phyloP scores from a whole-genome alignment of 2,113 vertebrate genomes.

The Pelecanoides urinatrix region DNA sequence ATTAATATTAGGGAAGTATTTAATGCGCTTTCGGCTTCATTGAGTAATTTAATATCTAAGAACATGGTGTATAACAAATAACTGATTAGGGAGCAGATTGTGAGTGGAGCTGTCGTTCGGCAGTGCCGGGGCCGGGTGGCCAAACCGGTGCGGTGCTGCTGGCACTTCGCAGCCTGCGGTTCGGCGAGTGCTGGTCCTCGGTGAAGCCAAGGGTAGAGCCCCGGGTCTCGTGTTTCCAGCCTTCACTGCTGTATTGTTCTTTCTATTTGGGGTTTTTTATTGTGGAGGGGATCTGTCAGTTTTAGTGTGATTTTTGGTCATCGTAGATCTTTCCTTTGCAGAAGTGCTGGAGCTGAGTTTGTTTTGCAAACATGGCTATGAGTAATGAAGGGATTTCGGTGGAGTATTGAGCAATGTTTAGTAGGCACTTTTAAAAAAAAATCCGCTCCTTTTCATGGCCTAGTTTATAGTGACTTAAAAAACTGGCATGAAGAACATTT shows the following conservation, averaged over 20 bases:
- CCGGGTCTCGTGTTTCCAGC: neutral
- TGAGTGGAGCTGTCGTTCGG: neutral
- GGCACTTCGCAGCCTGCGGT: neutral
- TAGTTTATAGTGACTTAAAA: neutral
- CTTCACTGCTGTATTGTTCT: neutral
- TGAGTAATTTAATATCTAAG: neutral
- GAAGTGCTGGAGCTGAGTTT: neutral
- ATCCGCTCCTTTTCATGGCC: neutral
- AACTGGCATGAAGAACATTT: neutral
- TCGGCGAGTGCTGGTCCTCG: neutral
- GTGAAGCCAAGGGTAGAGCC: neutral
- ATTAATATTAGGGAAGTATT: neutral
- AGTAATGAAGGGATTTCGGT: neutral
- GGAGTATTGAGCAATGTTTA: neutral
- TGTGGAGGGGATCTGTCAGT: neutral
- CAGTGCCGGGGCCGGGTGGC: neutral
- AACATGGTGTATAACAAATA: neutral
- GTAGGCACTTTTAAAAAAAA: neutral
- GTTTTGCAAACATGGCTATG: neutral
- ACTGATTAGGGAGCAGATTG: neutral
- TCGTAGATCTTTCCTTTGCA: neutral
- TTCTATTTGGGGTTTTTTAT: neutral
- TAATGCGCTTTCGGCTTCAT: neutral
- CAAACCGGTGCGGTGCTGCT: fast-evolving
- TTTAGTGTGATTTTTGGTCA: neutral